Base-by-base conservation (phyloP, 2,888 invertebrate genomes). In the Listrodromus nycthemerus region DNA sequence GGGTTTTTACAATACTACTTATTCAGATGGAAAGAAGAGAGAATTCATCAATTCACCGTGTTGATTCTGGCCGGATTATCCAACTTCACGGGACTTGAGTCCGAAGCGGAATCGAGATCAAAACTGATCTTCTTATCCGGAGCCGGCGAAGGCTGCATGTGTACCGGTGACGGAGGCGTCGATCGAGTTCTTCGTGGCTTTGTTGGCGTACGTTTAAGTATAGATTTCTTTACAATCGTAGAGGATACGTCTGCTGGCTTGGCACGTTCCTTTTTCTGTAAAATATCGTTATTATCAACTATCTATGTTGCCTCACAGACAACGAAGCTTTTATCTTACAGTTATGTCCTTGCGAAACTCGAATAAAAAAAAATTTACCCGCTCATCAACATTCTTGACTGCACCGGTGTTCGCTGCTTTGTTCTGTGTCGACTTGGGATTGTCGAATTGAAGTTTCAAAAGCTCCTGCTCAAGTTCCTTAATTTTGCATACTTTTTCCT, bases 381-480 rank as follows among this genome's bases (percentile, higher is more conserved):
- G 63, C 6, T 41, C 48, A 13, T 84, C 58, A 2, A 21, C n/a
- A n/a, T 78, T 30, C 10, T 7, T 30, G 16, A 30, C 37, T 16
- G 52, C 10, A 21, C 24, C 21, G 13, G 55, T 21, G 6, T 50
- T 19, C 41, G 70, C 1, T 5, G 61, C 52, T 8, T 78, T 24
- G 16, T 13, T 69, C 13, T 45, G 16, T 13, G 48, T 2, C 10
- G 48, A 5, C 13, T 67, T 61, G 1, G n/a, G 48, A 7, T 37
- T 55, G 33, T 84, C n/a, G 13, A 84, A 63, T 50, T 85, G 65
- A 37, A 86, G 30, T 37, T 85, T 74, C 21, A 82, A 41, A 24
- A 84, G 27, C 55, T 83, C 61, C 19, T 77, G 73, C 70, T 87
- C 75, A n/a, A 87, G 73, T 61, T 84, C 50, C 13, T 63, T 50